Evolutionary conservation across 2,113 vertebrate species (phyloP).

Genomic region (Pandion haliaetus): DNA sequence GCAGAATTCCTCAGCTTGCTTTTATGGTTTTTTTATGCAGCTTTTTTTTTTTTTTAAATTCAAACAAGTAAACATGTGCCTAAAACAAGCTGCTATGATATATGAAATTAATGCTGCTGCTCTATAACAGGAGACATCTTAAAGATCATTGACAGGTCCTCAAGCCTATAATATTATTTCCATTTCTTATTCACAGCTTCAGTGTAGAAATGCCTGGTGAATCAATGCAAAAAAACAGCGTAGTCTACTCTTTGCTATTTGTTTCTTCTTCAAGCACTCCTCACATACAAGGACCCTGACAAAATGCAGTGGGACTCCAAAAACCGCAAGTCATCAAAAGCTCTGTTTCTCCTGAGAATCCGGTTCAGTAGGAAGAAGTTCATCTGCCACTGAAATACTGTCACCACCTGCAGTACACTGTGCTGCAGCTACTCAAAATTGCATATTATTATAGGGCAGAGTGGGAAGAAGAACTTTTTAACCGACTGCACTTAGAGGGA

Average conservation of each 20-base stretch:
- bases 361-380: background rate
- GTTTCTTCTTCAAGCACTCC: background rate
- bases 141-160: background rate
- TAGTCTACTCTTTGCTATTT: background rate
- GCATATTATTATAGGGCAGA: background rate
- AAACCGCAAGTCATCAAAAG: background rate
- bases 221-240: background rate
- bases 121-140: background rate
- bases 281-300: background rate
- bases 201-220: background rate
- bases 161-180: background rate
- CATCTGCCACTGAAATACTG: background rate
- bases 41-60: background rate
- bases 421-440: background rate
- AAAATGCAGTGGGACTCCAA: background rate
- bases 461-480: background rate
- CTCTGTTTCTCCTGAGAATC: background rate
- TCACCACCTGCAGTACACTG: background rate
- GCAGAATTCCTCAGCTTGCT: background rate
- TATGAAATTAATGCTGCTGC: background rate
- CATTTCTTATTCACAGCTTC: background rate
- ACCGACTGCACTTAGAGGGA: background rate
- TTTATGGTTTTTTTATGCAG: no score
- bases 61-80: background rate
- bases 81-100: background rate